Base-by-base conservation (phyloP, 1,140 invertebrate species). In the Stenopsyche tienmushanensis region DNA sequence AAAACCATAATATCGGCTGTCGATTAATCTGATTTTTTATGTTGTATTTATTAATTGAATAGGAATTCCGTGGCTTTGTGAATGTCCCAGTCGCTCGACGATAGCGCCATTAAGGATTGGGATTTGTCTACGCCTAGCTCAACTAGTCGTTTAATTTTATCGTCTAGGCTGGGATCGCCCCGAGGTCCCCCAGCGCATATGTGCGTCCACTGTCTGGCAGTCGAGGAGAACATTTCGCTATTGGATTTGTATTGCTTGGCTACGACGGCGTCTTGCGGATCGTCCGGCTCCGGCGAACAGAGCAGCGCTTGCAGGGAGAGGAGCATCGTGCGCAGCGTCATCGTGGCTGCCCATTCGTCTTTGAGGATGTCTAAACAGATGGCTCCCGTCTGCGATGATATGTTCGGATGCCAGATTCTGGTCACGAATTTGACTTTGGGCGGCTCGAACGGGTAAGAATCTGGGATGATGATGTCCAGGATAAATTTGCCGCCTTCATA, bases 331-430 rank as follows among this genome's bases (percentile, higher is more conserved):
- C 97, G 84, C 64, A 99, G 81, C 0, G 97, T 99, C 90, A 99
- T 96, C 8, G 97, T 97, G 58, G 98, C 98, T 67, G 98, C 97
- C 97, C 97, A 99, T 79, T 99, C 96, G 78, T 99, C 97, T 85
- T 99, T 99, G 15, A 99, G 83, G 74, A 99, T 99, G 80, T 99
- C 98, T 77, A 99, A 83, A 81, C 98, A 99, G 75, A 99, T 99
- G 39, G 95, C 96, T 60, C 98, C 97, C 24, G 97, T 99, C 3
- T 97, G 96, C 18, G 96, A 98, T 57, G 95, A 98, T 72, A 99
- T 97, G 83, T 99, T 99, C 50, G 97, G 98, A 83, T 99, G 97
- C 98, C 97, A 99, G 76, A 99, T 97, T 83, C 93, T 96, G 64
- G 97, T 99, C 67, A 95, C 86, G 84, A 99, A 99, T 34, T 89